Conservation (phyloP, 2,113 vertebrate species). For the Lanius collurio region DNA sequence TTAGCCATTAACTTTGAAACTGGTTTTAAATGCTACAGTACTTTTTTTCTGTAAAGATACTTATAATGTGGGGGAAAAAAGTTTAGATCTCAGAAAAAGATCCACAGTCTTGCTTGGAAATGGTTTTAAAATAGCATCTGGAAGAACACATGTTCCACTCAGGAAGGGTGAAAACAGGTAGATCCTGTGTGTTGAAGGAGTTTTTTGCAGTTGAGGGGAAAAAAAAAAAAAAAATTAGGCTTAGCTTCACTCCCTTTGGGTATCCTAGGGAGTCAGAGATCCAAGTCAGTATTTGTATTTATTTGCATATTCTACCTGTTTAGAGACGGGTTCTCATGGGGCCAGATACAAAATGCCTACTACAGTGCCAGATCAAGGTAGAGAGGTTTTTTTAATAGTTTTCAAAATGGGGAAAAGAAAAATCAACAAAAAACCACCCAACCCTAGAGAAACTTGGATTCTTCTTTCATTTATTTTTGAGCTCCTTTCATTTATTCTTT, state of each 20-base stretch:
- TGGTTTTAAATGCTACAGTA: background rate
- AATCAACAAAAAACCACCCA: accelerated
- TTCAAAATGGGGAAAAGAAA: background rate
- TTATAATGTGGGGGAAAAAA: background rate
- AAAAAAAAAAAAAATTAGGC: background rate
- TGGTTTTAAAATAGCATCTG: background rate
- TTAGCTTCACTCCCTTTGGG: background rate
- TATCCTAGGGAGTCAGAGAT: background rate
- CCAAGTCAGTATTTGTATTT: background rate
- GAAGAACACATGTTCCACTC: background rate
- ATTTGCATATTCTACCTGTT: background rate
- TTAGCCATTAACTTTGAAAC: background rate
- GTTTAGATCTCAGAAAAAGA: background rate
- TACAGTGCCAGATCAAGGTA: background rate
- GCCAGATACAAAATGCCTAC: background rate
- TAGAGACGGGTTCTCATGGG: background rate
- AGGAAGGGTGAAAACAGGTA: background rate
- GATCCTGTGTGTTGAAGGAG: background rate
- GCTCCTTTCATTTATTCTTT: background rate
- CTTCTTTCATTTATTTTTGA: background rate
- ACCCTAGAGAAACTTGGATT: background rate
- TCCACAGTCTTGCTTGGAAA: background rate
- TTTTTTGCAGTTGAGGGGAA: background rate
- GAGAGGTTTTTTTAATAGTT: background rate
- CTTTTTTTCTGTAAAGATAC: background rate